Conservation (phyloP, 2,113 vertebrate genomes). For the Gasterosteus nipponicus region DNA sequence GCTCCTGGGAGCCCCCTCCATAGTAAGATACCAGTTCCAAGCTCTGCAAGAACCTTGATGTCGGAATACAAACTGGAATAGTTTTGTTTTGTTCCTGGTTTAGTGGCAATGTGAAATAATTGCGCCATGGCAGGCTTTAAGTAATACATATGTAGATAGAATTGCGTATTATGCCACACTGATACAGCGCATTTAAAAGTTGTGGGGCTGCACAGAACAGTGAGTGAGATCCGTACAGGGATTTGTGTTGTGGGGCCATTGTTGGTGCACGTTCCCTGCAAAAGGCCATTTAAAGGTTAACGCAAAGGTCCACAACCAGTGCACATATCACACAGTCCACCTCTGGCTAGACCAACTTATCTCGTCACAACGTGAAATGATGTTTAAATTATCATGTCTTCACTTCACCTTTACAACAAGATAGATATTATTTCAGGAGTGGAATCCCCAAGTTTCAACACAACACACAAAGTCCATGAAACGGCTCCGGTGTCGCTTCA, state of each 20-base stretch:
- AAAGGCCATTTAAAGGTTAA: too few species aligned
- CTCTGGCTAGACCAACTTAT: not conserved
- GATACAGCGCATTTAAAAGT: too few species aligned
- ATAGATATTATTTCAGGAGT: not conserved
- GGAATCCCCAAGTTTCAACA: not conserved
- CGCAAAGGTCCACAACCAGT: not conserved
- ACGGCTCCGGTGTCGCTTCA: not conserved
- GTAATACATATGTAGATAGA: not conserved
- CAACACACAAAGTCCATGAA: not conserved
- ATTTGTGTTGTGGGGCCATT: too few species aligned
- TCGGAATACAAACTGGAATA: not conserved
- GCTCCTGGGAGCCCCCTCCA: slow-evolving; percentile 26
- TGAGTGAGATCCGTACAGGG: too few species aligned
- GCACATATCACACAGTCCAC: not conserved
- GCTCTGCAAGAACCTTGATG: not conserved
- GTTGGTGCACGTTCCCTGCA: too few species aligned
- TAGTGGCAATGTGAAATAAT: not conserved
- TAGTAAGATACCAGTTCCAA: slow-evolving; percentile 1
- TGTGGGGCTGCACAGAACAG: too few species aligned
- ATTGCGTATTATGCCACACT: not conserved
- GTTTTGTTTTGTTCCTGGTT: too few species aligned
- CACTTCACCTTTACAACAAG: not conserved
- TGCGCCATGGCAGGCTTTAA: not conserved
- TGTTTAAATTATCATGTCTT: too few species aligned
- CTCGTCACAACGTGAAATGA: not conserved